Evolutionary conservation across 2,113 vertebrate species (phyloP), one percentile per base, ranked within the genome.

Genomic region (Heterotilapia buettikoferi): DNA sequence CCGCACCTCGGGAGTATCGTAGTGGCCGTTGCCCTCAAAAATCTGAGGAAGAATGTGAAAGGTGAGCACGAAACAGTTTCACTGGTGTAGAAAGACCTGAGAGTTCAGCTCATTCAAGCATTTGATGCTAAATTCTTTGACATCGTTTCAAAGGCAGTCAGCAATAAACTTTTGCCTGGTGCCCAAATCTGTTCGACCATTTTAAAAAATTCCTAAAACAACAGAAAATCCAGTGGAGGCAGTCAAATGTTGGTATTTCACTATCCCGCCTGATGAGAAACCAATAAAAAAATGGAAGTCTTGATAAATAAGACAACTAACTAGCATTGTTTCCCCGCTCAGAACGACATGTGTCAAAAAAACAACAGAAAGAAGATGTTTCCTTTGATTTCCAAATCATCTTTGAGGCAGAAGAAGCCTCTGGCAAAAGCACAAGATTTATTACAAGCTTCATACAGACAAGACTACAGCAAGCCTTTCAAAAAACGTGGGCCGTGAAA

Each of bases 21-120:
- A 99, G 95, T 99, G 98, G 86, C 97, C 96, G 95, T 99, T 99
- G 18, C 99, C 99, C 93, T 99, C 99, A 84, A 99, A 99, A 66
- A 99, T 95, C 99, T 99, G 84, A 33, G 19, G 57, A 78, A 31
- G 26, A 31, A 47, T 2, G 43, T 19, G 26, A 50, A 31, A 78
- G 43, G 43, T 76, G 14, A 47, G 71, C 1, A 45, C 2, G 40
- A 73, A 45, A 45, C 14, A 18, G 68, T 47, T 19, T 0, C 71
- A 5, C 24, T 78, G 16, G 21, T 45, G 68, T 6, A 43, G 66
- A 43, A 24, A 40, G 13, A 73, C 68, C 38, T 26, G 38, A 54
- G 9, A 45, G 8, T 73, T 24, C 38, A 45, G 38, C 21, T 73
- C 21, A 26, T 73, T 73, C 68, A 45, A 45, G 68, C 43, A 19